Evolutionary conservation across 2,113 vertebrate species (phyloP).

Genomic region (Myrmophylax atrothorax): DNA sequence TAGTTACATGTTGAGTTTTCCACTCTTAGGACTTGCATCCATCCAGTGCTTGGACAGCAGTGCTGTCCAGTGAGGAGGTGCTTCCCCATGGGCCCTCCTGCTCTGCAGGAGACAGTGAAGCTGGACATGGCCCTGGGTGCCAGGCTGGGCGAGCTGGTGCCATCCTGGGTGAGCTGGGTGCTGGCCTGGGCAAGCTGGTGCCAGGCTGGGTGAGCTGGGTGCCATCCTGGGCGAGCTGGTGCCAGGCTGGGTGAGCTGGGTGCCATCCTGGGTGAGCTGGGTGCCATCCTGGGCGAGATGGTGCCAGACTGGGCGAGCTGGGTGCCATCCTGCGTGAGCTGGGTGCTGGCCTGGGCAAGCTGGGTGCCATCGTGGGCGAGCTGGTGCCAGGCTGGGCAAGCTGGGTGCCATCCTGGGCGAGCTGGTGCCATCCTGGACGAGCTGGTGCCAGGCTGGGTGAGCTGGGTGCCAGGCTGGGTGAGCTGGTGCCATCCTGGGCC

Average conservation of each 20-base stretch:
- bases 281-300: too few species aligned
- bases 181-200: neutral
- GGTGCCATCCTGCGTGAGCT: neutral
- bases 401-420: neutral
- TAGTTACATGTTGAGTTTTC: neutral
- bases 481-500: neutral
- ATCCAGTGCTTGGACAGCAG: accelerated
- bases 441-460: neutral
- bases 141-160: neutral
- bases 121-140: neutral
- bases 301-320: neutral
- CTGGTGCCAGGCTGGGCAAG: neutral
- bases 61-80: accelerated
- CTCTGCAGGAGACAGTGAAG: neutral
- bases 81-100: accelerated
- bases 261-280: neutral
- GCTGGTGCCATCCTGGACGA: too few species aligned
- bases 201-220: neutral
- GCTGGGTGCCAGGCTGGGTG: neutral
- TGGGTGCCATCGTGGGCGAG: neutral
- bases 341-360: neutral
- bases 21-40: neutral
- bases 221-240: neutral
- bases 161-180: neutral
- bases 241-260: neutral